Conservation (phyloP, 2,113 vertebrate species). For the Natator depressus region DNA sequence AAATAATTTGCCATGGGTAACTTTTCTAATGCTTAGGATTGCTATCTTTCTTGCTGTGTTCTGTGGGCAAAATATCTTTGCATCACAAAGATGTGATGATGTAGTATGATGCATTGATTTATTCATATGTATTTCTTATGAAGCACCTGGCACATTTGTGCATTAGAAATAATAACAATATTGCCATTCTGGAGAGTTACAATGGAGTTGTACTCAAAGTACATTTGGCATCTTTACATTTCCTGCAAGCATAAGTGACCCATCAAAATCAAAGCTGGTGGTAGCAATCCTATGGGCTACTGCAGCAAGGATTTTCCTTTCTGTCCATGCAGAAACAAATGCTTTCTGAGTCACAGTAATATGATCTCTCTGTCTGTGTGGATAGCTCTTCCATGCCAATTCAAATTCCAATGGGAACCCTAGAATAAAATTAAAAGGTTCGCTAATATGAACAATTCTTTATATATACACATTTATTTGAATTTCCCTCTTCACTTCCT, state of each 20-base stretch:
- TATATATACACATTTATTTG: fast-evolving
- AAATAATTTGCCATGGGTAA: neutral
- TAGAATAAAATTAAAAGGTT: neutral
- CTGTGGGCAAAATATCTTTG: neutral
- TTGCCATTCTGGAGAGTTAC: fast-evolving
- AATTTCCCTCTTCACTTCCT: neutral
- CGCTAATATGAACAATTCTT: too few relatives aligned
- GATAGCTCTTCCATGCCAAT: fast-evolving
- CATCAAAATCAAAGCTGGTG: neutral
- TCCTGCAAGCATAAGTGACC: fast-evolving
- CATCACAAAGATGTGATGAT: neutral
- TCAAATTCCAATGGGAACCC: neutral
- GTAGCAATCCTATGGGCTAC: fast-evolving
- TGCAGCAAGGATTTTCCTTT: fast-evolving
- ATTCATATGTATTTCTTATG: neutral
- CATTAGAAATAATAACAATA: fast-evolving
- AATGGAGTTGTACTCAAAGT: fast-evolving
- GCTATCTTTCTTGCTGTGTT: neutral
- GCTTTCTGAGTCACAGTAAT: neutral
- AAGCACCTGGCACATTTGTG: neutral
- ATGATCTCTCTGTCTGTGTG: neutral
- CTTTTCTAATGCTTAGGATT: neutral
- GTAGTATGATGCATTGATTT: neutral
- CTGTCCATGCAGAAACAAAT: fast-evolving
- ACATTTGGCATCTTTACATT: too few relatives aligned